phyloP scores from a whole-genome alignment of 2,113 vertebrate genomes.

The Halcyon malimbica region DNA sequence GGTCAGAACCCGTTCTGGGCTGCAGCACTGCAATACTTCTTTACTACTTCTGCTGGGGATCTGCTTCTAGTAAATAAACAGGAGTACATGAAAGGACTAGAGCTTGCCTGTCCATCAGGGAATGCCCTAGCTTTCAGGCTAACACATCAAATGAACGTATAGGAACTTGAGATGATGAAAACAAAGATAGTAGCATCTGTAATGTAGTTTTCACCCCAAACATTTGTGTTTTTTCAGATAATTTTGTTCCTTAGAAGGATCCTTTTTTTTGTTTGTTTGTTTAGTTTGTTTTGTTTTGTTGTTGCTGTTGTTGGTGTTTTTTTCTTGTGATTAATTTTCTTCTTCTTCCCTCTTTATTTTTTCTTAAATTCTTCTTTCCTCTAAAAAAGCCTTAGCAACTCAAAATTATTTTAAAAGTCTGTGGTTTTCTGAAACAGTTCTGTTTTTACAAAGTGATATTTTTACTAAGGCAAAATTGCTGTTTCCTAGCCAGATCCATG shows the following conservation, averaged over 20 bases:
- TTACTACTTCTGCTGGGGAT: not conserved
- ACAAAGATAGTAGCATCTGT: not conserved
- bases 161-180: not conserved
- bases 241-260: not conserved
- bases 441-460: not conserved
- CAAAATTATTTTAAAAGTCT: not conserved
- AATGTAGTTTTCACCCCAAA: not conserved
- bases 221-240: not conserved
- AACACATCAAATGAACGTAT: not conserved
- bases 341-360: not conserved
- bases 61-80: not conserved
- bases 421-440: not conserved
- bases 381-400: not conserved
- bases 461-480: not conserved
- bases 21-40: fast-evolving
- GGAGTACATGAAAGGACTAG: not conserved
- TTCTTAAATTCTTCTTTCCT: fast-evolving
- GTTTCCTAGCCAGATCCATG: not conserved
- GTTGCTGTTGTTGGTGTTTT: not conserved
- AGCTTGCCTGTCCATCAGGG: not conserved
- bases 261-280: not conserved
- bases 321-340: not conserved
- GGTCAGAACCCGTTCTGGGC: not conserved
- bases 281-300: no score
- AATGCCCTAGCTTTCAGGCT: not conserved